Percentiles rank a stretch among this genome's conserved stretches.
These are phyloP conservation scores for Ectemnius continuus DNA, from an alignment of 2,888 invertebrate species.

Conservation along the genomic window DNA sequence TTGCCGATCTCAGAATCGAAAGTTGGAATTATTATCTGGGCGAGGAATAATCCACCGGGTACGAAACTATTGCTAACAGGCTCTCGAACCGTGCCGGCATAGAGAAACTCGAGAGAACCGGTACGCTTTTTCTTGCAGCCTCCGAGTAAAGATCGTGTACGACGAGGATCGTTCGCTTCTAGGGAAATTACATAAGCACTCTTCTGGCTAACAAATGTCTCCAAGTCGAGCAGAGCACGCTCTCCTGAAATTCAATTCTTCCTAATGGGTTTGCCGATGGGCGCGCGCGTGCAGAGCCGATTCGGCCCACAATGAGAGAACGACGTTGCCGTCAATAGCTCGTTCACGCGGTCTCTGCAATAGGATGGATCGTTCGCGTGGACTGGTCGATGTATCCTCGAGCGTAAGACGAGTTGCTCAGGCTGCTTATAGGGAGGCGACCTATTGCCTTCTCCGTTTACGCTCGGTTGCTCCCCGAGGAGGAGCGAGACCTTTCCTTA, in stretches of 20 bases:
- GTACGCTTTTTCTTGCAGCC: constrained; percentile 31
- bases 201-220: constrained; percentile 25
- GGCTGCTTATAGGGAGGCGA: neutral
- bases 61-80: too few relatives aligned
- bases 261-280: constrained; percentile 15
- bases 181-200: constrained; percentile 43
- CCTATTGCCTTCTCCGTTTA: neutral
- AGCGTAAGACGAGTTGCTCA: neutral
- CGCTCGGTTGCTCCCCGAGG: neutral
- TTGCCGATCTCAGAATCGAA: too few relatives aligned
- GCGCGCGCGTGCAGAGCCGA: neutral
- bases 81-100: neutral
- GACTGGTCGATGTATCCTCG: neutral
- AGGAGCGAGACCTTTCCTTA: neutral
- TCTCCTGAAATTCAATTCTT: constrained; percentile 32
- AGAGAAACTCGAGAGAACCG: constrained; percentile 41
- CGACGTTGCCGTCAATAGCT: neutral
- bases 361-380: neutral
- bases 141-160: constrained; percentile 27
- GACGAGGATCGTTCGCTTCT: constrained; percentile 41
- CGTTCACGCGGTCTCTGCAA: neutral
- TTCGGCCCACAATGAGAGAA: neutral
- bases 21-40: too few relatives aligned
- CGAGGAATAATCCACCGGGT: too few relatives aligned
- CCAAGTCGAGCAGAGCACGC: constrained; percentile 18